Base-by-base conservation (phyloP, 2,797 vertebrate species). In the Enteromius unitaeniatus region DNA sequence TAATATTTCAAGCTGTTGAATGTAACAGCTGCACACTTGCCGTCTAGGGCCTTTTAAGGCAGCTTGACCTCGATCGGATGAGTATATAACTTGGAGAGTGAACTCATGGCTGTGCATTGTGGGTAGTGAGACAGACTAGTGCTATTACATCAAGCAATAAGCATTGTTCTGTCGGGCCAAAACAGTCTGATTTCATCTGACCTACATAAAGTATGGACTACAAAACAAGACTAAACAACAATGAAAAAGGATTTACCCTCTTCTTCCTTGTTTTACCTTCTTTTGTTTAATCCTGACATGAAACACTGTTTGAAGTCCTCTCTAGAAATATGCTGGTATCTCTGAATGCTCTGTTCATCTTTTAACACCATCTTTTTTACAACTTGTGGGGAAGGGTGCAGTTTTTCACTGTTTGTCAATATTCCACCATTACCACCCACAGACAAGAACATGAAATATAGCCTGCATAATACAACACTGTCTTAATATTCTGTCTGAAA, bases 171-270 rank as follows among this genome's bases (percentile, higher is more conserved):
- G 84, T 92, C 80, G 68, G 69, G 82, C 82, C 86, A 85, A 87
- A 89, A 88, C 84, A 87, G 78, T 65, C 80, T 87, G 82, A 89
- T 83, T 84, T 75, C 68, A 83, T 87, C 86, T 93, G 93, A 94
- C 91, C 91, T 93, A 93, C 88, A 92, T 93, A 78, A 91, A 79
- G 88, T 90, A 89, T 87, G 76, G 85, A 67, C 74, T 89, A 84
- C 86, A 51, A 74, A 53, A 73, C 28, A 81, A 72, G 49, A 58
- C 34, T n/a, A 37, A 74, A 82, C 60, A 72, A 73, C 77, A 9
- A 62, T 91, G 90, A 88, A 79, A 53, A 7, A 53, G 51, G 21
- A 51, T 68, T 78, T 78, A 51, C 19, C 26, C 62, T 31, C 26
- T 47, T 49, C 28, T 28, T 78, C 17, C 76, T 31, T 49, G 42